Base-by-base conservation (phyloP, 2,113 vertebrate genomes). In the Anguilla japonica region DNA sequence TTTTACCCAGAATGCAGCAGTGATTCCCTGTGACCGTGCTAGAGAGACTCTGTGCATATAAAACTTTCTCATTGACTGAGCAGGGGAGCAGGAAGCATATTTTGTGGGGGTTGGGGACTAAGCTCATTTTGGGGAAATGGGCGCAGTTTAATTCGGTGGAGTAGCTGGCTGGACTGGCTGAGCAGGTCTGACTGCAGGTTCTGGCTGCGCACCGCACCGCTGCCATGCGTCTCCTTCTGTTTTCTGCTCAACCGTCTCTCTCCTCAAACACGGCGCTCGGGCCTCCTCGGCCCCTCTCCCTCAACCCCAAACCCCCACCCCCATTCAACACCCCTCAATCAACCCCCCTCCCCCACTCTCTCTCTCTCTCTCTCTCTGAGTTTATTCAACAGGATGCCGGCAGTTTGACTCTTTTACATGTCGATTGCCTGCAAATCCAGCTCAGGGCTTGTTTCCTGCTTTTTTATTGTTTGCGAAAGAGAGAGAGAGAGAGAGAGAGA, bases 401-500 rank as follows among this genome's bases (percentile, higher is more conserved):
- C 71, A n/a, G 56, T 83, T 85, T 75, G 83, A 41, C 26, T 67
- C 46, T 46, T 75, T 87, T 43, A 87, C 82, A 78, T 41, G 7
- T 63, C 13, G 57, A 41, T 67, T 39, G 67, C 39, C 39, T 34
- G 85, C 79, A 46, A 63, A 29, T 85, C 50, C 11, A 40, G 39
- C 46, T 81, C 41, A 5, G n/a, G 34, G 2, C 81, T 53, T 39
- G 79, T 63, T 89, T 84, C 83, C 26, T 79, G 79, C 34, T 86
- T 43, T 86, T 41, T 46, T 26, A 82, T 53, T 80, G 87, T 79
- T 18, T 81, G 80, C 20, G 53, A 75, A 29, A 57, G 79, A 79
- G 87, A 89, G 90, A 90, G 90, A 91, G 20, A 67, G 83, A 60
- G 20, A 29, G 41, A 67, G 67, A 85, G 84, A 83, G 87, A 22